A percentile compares a stretch with the other conserved stretches of the same genome.
These are phyloP conservation scores for Callitettix versicolor DNA, from an alignment of 1,140 invertebrate genomes.

Conservation along the genomic window DNA sequence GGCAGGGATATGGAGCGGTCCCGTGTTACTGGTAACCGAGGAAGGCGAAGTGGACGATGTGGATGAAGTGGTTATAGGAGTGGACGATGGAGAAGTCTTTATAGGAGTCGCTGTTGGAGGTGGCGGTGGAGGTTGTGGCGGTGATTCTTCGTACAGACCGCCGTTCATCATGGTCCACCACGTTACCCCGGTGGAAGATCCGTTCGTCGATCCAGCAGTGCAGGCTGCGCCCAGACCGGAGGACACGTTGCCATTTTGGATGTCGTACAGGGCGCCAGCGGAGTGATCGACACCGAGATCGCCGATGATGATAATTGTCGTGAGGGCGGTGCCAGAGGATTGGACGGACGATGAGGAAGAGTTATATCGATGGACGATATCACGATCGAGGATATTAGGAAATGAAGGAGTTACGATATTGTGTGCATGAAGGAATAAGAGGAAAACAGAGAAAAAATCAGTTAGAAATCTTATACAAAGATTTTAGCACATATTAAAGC, in stretches of 20 bases:
- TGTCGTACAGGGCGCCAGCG: constrained; percentile 61
- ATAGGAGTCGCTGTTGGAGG: constrained; percentile 28
- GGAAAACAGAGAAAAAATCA: neutral
- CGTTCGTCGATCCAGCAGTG: constrained; percentile 48
- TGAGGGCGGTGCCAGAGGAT: constrained; percentile 12
- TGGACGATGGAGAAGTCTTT: constrained; percentile 39
- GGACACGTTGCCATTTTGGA: constrained; percentile 48
- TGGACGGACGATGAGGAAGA: constrained; percentile 7
- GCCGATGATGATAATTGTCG: constrained; percentile 55
- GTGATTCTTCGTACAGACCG: constrained; percentile 58
- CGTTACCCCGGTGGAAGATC: constrained; percentile 62
- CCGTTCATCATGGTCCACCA: constrained; percentile 78
- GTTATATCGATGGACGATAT: no score
- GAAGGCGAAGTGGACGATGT: constrained; percentile 59
- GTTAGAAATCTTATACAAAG: no score
- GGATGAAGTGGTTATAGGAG: constrained; percentile 36
- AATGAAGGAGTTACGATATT: no score
- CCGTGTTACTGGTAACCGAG: constrained; percentile 48
- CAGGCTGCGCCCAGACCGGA: constrained; percentile 56
- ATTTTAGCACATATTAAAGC: no score
- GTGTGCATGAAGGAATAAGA: neutral
- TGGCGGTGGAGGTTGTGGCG: constrained; percentile 41
- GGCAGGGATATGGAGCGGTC: constrained; percentile 71
- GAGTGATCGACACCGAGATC: constrained; percentile 58
- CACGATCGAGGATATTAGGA: neutral